A percentile compares a stretch with the other conserved stretches of the same genome.
These are phyloP conservation scores for Isoperla grammatica DNA, from an alignment of 2,888 invertebrate genomes.

Conservation along the genomic window DNA sequence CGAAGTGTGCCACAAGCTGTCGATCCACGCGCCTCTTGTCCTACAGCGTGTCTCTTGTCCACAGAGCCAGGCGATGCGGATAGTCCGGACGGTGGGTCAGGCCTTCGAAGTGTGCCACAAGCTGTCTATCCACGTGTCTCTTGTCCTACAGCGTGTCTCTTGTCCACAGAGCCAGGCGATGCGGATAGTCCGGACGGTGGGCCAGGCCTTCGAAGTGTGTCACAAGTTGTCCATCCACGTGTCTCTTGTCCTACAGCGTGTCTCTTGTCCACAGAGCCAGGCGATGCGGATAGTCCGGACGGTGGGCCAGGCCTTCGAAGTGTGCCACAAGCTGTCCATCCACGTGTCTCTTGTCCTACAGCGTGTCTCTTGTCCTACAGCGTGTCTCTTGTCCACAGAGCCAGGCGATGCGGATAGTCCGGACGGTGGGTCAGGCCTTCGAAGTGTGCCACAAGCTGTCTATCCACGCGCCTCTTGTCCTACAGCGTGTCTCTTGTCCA, in stretches of 20 bases:
- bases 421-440: conserved; percentile 98
- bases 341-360: conserved; percentile 44
- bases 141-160: no score
- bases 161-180: conserved; percentile 87
- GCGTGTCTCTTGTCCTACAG: no score
- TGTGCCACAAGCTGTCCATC: conserved; percentile 91
- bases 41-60: no score
- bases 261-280: conserved; percentile 67
- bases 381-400: conserved; percentile 55
- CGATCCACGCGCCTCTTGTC: conserved; percentile 49
- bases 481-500: no score
- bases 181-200: conserved; percentile 96
- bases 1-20: conserved; percentile 97
- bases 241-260: conserved; percentile 30
- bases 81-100: conserved; percentile 97
- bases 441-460: conserved; percentile 98
- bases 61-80: conserved; percentile 97
- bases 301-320: conserved; percentile 98
- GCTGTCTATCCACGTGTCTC: conserved; percentile 59
- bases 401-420: conserved; percentile 97
- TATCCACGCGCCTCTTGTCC: conserved; percentile 46
- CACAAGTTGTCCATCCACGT: conserved; percentile 80
- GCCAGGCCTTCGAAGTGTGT: conserved; percentile 99
- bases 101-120: conserved; percentile 99
- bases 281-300: conserved; percentile 98